Conservation (phyloP, 2,113 vertebrate genomes). For the Bombycilla garrulus region DNA sequence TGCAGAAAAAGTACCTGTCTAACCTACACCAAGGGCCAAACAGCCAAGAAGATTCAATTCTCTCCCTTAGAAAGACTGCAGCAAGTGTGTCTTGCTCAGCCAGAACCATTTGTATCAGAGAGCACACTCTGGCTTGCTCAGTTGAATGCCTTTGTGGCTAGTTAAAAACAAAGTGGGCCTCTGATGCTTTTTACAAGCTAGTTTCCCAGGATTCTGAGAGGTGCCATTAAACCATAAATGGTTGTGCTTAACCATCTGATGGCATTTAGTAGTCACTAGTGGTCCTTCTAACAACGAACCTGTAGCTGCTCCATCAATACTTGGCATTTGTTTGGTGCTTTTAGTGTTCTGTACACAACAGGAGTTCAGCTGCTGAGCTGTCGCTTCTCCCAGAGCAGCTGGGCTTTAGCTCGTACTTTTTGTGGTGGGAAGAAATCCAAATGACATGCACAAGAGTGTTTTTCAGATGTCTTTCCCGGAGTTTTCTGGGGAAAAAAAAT, state of each 20-base stretch:
- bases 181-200: conserved; percentile 3
- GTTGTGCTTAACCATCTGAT: conserved; percentile 14
- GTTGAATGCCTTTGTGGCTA: background rate
- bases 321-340: background rate
- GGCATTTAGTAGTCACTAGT: conserved; percentile 52
- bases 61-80: background rate
- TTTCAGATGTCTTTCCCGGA: conserved; percentile 11
- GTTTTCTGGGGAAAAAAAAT: background rate
- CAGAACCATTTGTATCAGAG: background rate
- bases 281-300: background rate
- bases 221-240: conserved; percentile 9
- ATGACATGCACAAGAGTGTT: background rate
- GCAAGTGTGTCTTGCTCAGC: background rate
- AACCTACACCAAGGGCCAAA: background rate
- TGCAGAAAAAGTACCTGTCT: background rate
- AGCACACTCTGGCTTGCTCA: background rate
- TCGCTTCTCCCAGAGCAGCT: background rate
- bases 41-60: background rate
- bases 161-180: background rate
- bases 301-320: background rate
- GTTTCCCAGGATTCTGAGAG: conserved; percentile 35
- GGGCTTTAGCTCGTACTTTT: background rate
- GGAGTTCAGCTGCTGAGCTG: background rate
- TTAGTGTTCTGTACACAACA: background rate
- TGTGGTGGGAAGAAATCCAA: background rate